phyloP scores from a whole-genome alignment of 2,113 vertebrate genomes.

The Zingel zingel region DNA sequence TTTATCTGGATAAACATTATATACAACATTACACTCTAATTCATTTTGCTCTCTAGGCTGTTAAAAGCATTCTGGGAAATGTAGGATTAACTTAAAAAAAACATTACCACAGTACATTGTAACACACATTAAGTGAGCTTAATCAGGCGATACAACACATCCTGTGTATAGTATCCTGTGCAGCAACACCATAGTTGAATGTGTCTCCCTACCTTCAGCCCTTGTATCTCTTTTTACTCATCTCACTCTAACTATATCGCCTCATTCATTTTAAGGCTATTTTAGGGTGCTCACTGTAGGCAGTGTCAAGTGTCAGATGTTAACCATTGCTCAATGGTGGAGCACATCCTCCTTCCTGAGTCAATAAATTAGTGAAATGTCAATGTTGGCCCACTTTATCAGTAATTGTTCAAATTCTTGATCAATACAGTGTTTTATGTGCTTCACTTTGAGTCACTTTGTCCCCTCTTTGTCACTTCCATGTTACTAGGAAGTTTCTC shows the following conservation, averaged over 20 bases:
- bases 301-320: constrained; percentile 7
- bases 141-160: not conserved
- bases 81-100: not conserved
- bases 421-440: not conserved
- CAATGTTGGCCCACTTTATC: not conserved
- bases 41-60: not conserved
- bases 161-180: not conserved
- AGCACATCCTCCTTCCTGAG: not conserved
- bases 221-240: not conserved
- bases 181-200: not conserved
- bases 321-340: not conserved
- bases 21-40: no score
- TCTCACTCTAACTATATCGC: not conserved
- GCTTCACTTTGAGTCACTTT: not conserved
- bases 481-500: not conserved
- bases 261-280: constrained; percentile 22
- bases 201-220: not conserved
- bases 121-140: not conserved
- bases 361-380: not conserved
- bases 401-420: not conserved
- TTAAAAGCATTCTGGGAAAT: not conserved
- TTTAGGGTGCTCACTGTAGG: not conserved
- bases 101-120: not conserved
- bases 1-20: not conserved
- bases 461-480: not conserved